Conservation (phyloP, 2,797 vertebrate genomes). For the Sciurus carolinensis region DNA sequence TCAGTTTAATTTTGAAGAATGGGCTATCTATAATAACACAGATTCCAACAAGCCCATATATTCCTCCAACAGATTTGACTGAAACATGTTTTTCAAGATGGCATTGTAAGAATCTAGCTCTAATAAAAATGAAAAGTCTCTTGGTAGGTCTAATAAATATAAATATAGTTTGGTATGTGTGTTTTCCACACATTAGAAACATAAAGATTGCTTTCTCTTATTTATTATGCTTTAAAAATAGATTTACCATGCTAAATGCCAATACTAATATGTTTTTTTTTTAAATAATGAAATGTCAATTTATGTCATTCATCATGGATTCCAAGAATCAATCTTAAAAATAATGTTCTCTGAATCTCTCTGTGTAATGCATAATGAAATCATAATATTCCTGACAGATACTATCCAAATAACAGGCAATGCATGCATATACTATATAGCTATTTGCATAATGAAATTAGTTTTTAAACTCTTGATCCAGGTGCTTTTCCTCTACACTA, state of each 20-base stretch:
- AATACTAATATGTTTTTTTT: not conserved
- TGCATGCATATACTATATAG: constrained; percentile 28
- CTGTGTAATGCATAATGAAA: constrained; percentile 61
- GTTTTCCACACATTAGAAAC: not conserved
- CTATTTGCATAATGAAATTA: constrained; percentile 81
- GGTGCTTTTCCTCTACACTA: constrained; percentile 29
- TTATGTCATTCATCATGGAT: not conserved
- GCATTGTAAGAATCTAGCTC: not conserved
- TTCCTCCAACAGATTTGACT: not conserved
- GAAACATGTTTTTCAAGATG: not conserved
- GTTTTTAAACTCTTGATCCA: constrained; percentile 73
- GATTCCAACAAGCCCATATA: not conserved
- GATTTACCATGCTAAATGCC: not conserved
- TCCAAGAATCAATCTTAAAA: constrained; percentile 46
- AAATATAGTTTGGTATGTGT: not conserved
- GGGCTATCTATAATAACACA: not conserved
- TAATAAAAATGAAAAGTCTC: not conserved
- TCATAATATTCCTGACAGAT: constrained; percentile 53
- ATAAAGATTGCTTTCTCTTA: not conserved
- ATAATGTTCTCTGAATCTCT: constrained; percentile 49
- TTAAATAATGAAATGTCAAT: not conserved
- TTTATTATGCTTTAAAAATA: not conserved
- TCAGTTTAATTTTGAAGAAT: not conserved
- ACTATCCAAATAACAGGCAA: constrained; percentile 63
- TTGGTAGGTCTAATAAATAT: not conserved